Conservation (phyloP, 2,888 invertebrate species). For the Acutogordius australiensis region DNA sequence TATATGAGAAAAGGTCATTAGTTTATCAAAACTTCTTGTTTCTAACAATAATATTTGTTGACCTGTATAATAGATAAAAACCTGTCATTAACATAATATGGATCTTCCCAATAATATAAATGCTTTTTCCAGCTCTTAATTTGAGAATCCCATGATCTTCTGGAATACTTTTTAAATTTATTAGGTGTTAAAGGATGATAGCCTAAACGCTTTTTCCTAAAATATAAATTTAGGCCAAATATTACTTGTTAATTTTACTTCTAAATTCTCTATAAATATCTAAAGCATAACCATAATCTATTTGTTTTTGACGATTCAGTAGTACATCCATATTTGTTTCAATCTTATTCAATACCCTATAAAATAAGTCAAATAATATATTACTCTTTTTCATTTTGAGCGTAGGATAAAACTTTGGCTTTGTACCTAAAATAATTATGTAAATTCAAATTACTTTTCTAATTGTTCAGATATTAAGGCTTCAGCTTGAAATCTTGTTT, state of each 20-base stretch:
- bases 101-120: slow-evolving; percentile 43
- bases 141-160: slow-evolving; percentile 66
- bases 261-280: background rate
- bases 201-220: slow-evolving; percentile 23
- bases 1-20: no score
- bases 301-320: background rate
- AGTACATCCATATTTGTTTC: background rate
- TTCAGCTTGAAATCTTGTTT: background rate
- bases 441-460: background rate
- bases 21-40: no score
- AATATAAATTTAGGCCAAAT: background rate
- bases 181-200: slow-evolving; percentile 59
- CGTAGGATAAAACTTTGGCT: background rate
- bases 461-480: background rate
- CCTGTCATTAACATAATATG: background rate
- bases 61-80: no score
- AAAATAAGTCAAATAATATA: background rate
- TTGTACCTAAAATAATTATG: background rate
- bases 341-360: background rate
- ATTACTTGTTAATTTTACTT: background rate
- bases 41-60: no score
- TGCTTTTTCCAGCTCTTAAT: slow-evolving; percentile 55
- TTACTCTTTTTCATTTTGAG: background rate
- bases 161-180: slow-evolving; percentile 52
- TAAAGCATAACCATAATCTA: background rate